A percentile compares a stretch with the other conserved stretches of the same genome.
Conservation (phyloP, 2,797 vertebrate genomes). For the Myiotriccus ornatus region DNA sequence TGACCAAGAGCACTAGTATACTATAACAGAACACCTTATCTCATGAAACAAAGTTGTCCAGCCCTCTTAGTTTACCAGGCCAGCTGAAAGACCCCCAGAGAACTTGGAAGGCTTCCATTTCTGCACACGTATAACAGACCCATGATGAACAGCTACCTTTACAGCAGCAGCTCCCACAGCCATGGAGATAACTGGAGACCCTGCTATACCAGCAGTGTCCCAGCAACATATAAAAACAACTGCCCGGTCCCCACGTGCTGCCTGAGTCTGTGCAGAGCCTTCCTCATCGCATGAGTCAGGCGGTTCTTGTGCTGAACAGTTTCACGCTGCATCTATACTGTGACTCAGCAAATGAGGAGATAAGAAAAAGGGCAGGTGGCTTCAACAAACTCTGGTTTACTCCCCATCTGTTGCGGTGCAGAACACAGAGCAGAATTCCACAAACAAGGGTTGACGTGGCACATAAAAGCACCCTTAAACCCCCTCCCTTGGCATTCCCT, state of each 20-base stretch:
- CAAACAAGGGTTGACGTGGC: not conserved
- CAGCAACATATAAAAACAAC: not conserved
- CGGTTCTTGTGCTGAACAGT: not conserved
- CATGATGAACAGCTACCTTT: not conserved
- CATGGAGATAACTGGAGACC: not conserved
- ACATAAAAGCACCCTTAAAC: not conserved
- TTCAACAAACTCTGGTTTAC: not conserved
- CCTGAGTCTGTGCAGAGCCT: not conserved
- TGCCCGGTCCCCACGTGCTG: not conserved
- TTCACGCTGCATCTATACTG: not conserved
- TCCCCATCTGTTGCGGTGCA: not conserved
- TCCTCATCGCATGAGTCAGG: not conserved
- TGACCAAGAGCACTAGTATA: not conserved
- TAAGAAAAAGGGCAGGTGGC: not conserved
- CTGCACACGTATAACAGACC: not conserved
- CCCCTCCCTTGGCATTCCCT: not conserved
- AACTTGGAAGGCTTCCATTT: not conserved
- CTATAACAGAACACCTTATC: not conserved
- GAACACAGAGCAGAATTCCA: not conserved
- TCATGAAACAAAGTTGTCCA: not conserved
- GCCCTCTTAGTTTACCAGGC: not conserved
- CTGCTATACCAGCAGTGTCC: not conserved
- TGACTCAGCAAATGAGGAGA: not conserved
- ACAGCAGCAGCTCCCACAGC: not conserved
- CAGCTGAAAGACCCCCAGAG: not conserved